These are phyloP conservation scores for Terrapene triunguis DNA, from an alignment of 2,113 vertebrate genomes.

Conservation along the genomic window DNA sequence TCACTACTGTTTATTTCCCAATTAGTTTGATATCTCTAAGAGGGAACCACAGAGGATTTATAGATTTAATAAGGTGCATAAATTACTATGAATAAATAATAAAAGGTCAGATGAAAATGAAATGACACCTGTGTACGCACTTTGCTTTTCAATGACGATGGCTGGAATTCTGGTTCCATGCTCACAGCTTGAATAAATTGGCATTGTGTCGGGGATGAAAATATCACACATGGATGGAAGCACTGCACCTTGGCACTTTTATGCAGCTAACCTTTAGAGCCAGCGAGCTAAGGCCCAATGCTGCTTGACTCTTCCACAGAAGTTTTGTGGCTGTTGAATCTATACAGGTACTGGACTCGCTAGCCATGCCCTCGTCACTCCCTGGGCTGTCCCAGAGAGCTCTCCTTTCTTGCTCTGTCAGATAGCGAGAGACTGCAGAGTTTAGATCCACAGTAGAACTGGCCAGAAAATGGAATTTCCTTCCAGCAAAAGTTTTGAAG, in stretches of 20 bases:
- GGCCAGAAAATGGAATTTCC: not conserved
- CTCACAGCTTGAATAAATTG: not conserved
- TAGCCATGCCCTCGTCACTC: not conserved
- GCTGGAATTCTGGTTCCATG: not conserved
- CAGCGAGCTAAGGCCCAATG: not conserved
- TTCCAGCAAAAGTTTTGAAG: not conserved
- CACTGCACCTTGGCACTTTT: not conserved
- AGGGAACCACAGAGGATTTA: slow-evolving; percentile 2
- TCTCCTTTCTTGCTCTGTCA: not conserved
- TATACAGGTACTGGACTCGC: not conserved
- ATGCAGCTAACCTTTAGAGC: not conserved
- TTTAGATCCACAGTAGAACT: not conserved
- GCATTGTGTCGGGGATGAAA: not conserved
- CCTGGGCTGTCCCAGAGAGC: not conserved
- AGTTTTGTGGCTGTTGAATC: not conserved
- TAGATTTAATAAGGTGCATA: slow-evolving; percentile 22
- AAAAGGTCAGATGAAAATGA: not conserved
- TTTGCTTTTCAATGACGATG: not conserved
- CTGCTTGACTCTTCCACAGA: not conserved
- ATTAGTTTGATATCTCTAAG: slow-evolving; percentile 10
- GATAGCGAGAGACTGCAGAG: not conserved
- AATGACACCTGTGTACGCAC: not conserved
- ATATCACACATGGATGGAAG: not conserved
- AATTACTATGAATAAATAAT: slow-evolving; percentile 8
- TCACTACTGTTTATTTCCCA: slow-evolving; percentile 24